These are phyloP conservation scores for Boloria euphrosyne DNA, from an alignment of 2,888 invertebrate genomes.

Conservation along the genomic window DNA sequence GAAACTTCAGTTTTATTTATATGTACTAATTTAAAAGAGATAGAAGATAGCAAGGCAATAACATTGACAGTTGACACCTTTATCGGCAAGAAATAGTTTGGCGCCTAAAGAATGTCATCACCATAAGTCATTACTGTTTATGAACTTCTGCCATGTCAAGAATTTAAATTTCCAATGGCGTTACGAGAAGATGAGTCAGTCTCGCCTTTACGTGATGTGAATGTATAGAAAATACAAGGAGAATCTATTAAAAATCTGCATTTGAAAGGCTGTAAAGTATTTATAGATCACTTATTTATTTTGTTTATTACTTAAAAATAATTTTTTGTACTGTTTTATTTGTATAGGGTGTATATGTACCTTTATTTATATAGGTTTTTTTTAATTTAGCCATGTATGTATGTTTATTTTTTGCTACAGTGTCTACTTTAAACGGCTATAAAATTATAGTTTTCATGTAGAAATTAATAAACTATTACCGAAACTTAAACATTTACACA, in stretches of 20 bases:
- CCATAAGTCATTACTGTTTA: conserved; percentile 31
- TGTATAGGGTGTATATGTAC: no score
- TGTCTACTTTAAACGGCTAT: no score
- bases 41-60: conserved; percentile 10
- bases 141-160: conserved; percentile 44
- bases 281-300: conserved; percentile 27
- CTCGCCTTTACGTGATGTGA: conserved; percentile 65
- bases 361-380: no score
- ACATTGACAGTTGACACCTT: conserved; percentile 12
- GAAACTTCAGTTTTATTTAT: no score
- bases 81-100: conserved; percentile 15
- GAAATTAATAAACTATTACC: no score
- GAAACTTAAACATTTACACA: no score
- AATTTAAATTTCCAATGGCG: conserved; percentile 66
- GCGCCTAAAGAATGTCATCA: conserved; percentile 25
- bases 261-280: conserved; percentile 35
- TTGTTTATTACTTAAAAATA: neutral
- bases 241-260: conserved; percentile 38
- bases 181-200: conserved; percentile 59
- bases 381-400: no score
- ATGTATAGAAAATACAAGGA: conserved; percentile 46
- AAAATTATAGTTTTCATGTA: no score
- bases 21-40: conserved; percentile 15
- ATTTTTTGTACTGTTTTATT: no score
- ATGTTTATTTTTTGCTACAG: no score